A percentile compares a stretch with the other conserved stretches of the same genome.
Conservation (phyloP, 2,113 vertebrate genomes). For the Emydura subglobosa region DNA sequence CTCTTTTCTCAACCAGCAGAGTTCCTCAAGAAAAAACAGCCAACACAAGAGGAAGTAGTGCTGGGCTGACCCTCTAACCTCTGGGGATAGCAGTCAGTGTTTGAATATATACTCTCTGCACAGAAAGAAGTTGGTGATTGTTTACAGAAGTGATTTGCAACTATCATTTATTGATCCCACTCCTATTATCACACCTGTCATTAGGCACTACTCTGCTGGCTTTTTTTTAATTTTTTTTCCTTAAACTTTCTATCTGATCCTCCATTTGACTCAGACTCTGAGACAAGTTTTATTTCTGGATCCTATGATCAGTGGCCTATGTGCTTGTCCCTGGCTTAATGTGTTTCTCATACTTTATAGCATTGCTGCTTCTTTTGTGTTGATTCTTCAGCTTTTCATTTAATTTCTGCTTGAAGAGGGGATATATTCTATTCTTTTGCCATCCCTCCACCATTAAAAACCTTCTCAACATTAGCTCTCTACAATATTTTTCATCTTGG, state of each 20-base stretch:
- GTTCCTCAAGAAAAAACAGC: not conserved
- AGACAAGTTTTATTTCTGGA: not conserved
- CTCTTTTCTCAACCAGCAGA: not conserved
- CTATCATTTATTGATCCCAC: not conserved
- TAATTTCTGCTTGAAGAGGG: not conserved
- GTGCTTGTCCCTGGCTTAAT: not conserved
- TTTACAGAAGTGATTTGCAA: not conserved
- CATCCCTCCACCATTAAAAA: not conserved
- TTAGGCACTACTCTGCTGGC: not conserved
- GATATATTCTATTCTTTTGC: not conserved
- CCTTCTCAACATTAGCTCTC: not conserved
- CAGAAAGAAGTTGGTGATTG: not conserved
- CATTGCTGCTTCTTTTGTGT: not conserved
- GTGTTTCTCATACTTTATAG: not conserved
- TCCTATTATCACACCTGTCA: not conserved
- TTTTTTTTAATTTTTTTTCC: not conserved
- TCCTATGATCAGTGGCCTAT: not conserved
- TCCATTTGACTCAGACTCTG: not conserved
- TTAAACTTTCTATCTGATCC: not conserved
- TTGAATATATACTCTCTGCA: not conserved
- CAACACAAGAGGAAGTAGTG: not conserved
- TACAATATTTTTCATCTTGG: not conserved
- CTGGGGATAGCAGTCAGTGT: not conserved
- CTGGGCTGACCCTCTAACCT: not conserved
- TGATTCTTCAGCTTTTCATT: not conserved